Percentiles rank a stretch among this genome's conserved stretches.
Evolutionary conservation across 2,797 vertebrate genomes (phyloP).

Genomic region (Peromyscus attwateri): DNA sequence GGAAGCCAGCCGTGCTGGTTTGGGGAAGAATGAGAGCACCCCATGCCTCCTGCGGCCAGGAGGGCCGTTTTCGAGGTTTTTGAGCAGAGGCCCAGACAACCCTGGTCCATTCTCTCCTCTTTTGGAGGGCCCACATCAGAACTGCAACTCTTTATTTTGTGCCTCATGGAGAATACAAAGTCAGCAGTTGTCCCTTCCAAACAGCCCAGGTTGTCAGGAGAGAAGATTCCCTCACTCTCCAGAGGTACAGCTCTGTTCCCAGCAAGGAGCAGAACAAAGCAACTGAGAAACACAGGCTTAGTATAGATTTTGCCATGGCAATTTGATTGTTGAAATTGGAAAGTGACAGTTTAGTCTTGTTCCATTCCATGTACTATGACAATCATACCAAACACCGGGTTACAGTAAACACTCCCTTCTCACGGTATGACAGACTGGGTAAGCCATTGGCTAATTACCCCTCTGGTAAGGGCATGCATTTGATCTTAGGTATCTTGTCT

Average conservation of each 20-base stretch:
- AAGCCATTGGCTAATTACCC: too few relatives aligned
- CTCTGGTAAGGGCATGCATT: not conserved
- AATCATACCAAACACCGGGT: not conserved
- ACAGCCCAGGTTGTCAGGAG: fast-evolving
- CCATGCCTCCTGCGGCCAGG: not conserved
- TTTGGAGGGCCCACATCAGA: not conserved
- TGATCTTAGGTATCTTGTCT: not conserved
- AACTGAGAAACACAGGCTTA: not conserved
- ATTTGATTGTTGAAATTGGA: not conserved
- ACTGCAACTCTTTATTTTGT: not conserved
- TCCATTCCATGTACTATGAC: not conserved
- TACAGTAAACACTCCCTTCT: not conserved
- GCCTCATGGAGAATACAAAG: not conserved
- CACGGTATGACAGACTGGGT: not conserved
- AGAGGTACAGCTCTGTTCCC: not conserved
- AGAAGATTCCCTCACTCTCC: not conserved
- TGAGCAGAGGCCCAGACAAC: not conserved
- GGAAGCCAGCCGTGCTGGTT: not conserved
- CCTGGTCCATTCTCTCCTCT: not conserved
- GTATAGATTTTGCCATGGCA: not conserved
- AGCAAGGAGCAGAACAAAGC: not conserved
- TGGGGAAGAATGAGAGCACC: not conserved
- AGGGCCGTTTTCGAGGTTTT: not conserved
- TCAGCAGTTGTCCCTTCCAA: fast-evolving
- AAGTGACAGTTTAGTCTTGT: not conserved